These are phyloP conservation scores for Philereme transversata DNA, from an alignment of 2,888 invertebrate genomes.

Conservation along the genomic window DNA sequence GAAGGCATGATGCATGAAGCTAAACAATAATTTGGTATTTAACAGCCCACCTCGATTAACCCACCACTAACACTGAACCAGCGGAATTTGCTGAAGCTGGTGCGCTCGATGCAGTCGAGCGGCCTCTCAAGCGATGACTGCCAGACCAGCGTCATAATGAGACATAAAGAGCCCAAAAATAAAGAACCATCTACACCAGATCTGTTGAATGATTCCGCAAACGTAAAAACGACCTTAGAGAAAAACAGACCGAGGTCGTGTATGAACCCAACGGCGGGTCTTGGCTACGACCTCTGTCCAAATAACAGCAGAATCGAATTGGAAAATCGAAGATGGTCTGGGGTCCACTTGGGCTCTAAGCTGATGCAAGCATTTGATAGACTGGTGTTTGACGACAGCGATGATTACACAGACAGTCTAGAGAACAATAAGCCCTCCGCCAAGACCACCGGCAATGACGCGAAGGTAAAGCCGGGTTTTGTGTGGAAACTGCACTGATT, in stretches of 20 bases:
- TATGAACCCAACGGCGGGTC: conserved; percentile 80
- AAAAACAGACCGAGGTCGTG: conserved; percentile 88
- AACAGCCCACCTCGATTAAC: conserved; percentile 82
- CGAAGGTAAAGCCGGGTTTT: conserved; percentile 72
- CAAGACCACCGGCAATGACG: conserved; percentile 79
- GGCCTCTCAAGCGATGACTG: conserved; percentile 81
- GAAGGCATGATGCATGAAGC: conserved; percentile 77
- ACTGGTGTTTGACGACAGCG: conserved; percentile 86
- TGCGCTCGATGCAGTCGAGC: conserved; percentile 84
- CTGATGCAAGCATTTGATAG: conserved; percentile 89
- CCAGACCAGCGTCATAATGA: conserved; percentile 80
- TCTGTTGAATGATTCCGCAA: conserved; percentile 82
- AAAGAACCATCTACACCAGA: conserved; percentile 84
- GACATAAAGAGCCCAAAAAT: conserved; percentile 76
- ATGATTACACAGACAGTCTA: conserved; percentile 90
- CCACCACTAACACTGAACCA: conserved; percentile 84
- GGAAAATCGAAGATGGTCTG: conserved; percentile 89
- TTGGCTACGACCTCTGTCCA: conserved; percentile 77
- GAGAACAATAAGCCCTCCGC: conserved; percentile 83
- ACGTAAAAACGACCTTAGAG: conserved; percentile 75
- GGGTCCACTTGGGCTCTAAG: conserved; percentile 87
- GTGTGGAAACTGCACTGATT: conserved; percentile 40
- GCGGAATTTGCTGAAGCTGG: conserved; percentile 83
- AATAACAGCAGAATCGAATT: conserved; percentile 76
- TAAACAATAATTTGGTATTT: conserved; percentile 76